Evolutionary conservation across 2,888 invertebrate species (phyloP), one percentile per base, ranked within the genome.

Genomic region (Oscheius sp.): DNA sequence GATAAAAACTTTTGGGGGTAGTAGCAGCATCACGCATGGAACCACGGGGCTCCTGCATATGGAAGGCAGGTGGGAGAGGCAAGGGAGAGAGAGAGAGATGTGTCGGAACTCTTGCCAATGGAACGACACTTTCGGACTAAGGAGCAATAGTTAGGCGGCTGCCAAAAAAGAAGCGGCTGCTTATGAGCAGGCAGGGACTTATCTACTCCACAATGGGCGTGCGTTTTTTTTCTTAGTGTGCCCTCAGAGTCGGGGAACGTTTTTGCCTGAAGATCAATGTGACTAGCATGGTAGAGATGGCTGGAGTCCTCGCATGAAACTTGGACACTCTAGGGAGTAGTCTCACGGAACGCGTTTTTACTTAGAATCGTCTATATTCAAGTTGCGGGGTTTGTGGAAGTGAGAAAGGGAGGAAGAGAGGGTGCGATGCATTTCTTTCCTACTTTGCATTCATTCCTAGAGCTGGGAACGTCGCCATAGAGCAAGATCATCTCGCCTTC

Each of bases 131-230:
- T 41, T 61, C 43, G 12, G 53, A 21, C 25, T 12, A 53, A 25
- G 35, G 35, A 9, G 35, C 35, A 53, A 53, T 25, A 21, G 21
- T 53, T 21, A 23, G 53, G 25, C 53, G 23, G 23, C 53, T 53
- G 23, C 53, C 53, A 21, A 53, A 53, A 53, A 49, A 49, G 21
- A 49, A 66, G 66, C 66, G 66, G 52, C 66, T 52, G 66, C 69
- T 55, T 69, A 69, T 69, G 69, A 69, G 55, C 55, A 56, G 56
- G 55, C 55, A 69, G 55, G 69, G 56, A 56, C 69, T 69, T 69
- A 69, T 56, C 69, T 69, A 69, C 69, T 69, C 69, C 69, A 69
- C 69, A 55, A 69, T 55, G 69, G 69, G 69, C 66, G 66, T 66
- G 66, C 52, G 66, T 66, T 66, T 66, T 49, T 61, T 66, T 66